Evolutionary conservation across 1,140 invertebrate species (phyloP).

Genomic region (Physella acuta): DNA sequence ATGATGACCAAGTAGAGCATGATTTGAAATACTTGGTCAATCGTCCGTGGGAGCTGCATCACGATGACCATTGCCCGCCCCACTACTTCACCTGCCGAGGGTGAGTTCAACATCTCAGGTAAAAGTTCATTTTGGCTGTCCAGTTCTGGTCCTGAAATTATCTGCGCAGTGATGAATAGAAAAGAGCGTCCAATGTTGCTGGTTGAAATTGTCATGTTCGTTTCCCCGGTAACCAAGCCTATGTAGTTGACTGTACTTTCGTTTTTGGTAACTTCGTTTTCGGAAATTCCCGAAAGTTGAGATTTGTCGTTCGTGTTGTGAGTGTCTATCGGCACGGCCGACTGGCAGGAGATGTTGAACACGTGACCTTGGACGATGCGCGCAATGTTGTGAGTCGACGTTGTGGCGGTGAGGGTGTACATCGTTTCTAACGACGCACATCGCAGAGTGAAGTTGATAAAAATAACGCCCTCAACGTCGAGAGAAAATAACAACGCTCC

Average conservation of each 20-base stretch:
- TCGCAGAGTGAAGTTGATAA: background rate
- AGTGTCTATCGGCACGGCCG: background rate
- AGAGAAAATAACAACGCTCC: background rate
- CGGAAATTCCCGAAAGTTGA: background rate
- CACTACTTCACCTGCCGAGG: too few relatives aligned
- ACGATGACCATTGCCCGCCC: slow-evolving; percentile 16
- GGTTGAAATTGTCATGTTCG: background rate
- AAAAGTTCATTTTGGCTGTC: too few relatives aligned
- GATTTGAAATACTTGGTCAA: slow-evolving; percentile 6
- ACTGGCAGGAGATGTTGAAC: slow-evolving; percentile 9
- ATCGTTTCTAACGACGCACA: background rate
- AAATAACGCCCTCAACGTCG: background rate
- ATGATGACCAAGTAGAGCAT: background rate
- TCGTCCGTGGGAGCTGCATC: slow-evolving; percentile 7
- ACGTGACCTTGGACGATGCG: background rate
- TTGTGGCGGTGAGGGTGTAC: background rate
- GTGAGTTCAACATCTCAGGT: too few relatives aligned
- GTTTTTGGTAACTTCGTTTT: background rate
- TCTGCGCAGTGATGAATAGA: background rate
- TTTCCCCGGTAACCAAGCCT: background rate
- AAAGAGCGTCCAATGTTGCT: slow-evolving; percentile 6
- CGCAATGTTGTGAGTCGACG: background rate
- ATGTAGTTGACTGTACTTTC: background rate
- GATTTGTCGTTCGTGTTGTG: background rate
- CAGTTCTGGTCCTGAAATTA: background rate